Conservation (phyloP, 1,140 invertebrate species). For the Diploscapter pachys region DNA sequence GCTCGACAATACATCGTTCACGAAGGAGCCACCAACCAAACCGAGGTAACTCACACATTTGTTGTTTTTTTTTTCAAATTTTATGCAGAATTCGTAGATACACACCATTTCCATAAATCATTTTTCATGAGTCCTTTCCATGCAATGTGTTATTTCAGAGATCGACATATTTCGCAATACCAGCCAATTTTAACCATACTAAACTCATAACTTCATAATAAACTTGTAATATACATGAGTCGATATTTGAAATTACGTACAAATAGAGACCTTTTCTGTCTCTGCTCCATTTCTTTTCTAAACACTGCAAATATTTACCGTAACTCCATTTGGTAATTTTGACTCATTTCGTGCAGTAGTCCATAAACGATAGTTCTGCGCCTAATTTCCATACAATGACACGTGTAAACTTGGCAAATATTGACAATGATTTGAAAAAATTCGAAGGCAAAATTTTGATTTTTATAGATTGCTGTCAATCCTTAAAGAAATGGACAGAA, state of each 20-base stretch:
- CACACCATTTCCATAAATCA: background rate
- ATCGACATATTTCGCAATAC: constrained; percentile 18
- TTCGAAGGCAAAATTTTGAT: background rate
- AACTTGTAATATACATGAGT: background rate
- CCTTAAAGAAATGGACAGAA: background rate
- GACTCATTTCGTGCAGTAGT: too few relatives aligned
- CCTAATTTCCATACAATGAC: background rate
- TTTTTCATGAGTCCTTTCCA: background rate
- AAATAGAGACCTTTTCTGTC: too few relatives aligned
- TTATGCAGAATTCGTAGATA: background rate
- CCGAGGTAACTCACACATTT: constrained; percentile 9
- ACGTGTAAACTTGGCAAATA: background rate
- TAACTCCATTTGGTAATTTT: too few relatives aligned
- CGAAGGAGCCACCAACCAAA: constrained; percentile 27
- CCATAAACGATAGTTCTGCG: too few relatives aligned
- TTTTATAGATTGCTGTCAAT: background rate
- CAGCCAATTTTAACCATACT: constrained; percentile 10
- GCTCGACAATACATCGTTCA: constrained; percentile 45
- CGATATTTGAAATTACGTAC: background rate
- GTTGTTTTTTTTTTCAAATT: background rate
- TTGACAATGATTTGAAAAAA: background rate
- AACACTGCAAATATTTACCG: too few relatives aligned
- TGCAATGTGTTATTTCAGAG: background rate
- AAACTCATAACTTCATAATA: background rate
- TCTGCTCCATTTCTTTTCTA: too few relatives aligned